Base-by-base conservation (phyloP, 1,140 invertebrate species). In the Oppia nitens region DNA sequence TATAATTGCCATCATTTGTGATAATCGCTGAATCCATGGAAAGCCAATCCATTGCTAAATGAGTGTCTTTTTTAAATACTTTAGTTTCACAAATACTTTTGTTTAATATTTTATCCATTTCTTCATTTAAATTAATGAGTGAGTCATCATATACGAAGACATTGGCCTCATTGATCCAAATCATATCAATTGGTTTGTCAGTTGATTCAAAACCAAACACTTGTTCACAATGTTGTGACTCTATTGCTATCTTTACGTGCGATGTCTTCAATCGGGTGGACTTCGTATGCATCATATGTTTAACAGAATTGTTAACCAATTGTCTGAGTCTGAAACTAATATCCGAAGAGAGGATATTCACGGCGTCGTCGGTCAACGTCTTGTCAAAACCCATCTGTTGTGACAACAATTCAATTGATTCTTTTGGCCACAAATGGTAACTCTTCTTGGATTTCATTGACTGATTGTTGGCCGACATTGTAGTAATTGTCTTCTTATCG, bases 261-360 rank as follows among this genome's bases (percentile, higher is more conserved):
- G 49, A 28, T 47, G 49, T 47, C 3, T 47, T 51, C 24, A 62
- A 26, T 55, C 51, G 54, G 4, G 11, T 55, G 20, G 53, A 11
- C 27, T 26, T 60, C 11, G 58, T 55, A 28, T 62, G 61, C 23
- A 20, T 9, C 50, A 61, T 62, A 25, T 49, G 55, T 60, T 62
- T 52, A n/a, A 28, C 24, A 21, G 61, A 29, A 55, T 27, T 26
- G 20, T 51, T 14, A 25, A 62, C 29, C 25, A 62, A 24, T 56
- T 60, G 32, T 3, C 61, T 27, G 2, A 62, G 14, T 21, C 57
- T 27, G 24, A 53, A 62, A 60, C 66, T 71, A n/a, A 69, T 66
- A 68, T 74, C 71, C 62, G 72, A 70, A 47, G 69, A 65, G 2
- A 73, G 53, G 12, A 70, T 20, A 21, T 58, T 58, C 23, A 68